These are phyloP conservation scores for Drosophila malerkotliana DNA, from an alignment of 1,140 invertebrate species.

Conservation along the genomic window DNA sequence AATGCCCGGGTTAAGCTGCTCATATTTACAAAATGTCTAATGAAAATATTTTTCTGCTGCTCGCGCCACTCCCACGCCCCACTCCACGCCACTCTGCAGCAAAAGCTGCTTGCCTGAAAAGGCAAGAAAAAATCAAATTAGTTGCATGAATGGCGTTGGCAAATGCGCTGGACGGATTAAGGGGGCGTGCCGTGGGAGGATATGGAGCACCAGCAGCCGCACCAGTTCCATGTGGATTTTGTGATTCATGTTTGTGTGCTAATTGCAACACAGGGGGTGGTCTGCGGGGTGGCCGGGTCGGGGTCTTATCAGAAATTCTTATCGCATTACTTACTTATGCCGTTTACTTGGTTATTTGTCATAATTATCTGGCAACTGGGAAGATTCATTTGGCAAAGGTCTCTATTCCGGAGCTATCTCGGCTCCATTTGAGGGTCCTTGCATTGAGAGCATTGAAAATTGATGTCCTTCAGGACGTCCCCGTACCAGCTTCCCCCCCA, in stretches of 20 bases:
- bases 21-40: constrained; percentile 82
- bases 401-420: not conserved
- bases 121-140: constrained; percentile 69
- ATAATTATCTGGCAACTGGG: constrained; percentile 58
- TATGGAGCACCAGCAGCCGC: constrained; percentile 8
- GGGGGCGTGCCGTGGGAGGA: constrained; percentile 28
- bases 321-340: constrained; percentile 66
- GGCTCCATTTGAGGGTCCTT: constrained; percentile 8
- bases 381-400: constrained; percentile 41
- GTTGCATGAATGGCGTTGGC: constrained; percentile 73
- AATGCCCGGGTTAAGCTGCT: constrained; percentile 63
- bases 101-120: constrained; percentile 15
- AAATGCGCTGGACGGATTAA: constrained; percentile 71
- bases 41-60: constrained; percentile 72
- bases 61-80: not conserved
- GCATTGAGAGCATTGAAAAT: constrained; percentile 47
- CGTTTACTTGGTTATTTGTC: constrained; percentile 58
- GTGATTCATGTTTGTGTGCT: constrained; percentile 76
- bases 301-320: constrained; percentile 55
- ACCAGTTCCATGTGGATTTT: constrained; percentile 12
- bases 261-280: constrained; percentile 45
- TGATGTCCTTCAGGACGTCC: constrained; percentile 40
- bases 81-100: not conserved
- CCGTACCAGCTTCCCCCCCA: not conserved
- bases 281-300: not conserved